Evolutionary conservation across 64 coral and sea anemone species (phyloP).

Genomic region (Actinia tenebrosa): DNA sequence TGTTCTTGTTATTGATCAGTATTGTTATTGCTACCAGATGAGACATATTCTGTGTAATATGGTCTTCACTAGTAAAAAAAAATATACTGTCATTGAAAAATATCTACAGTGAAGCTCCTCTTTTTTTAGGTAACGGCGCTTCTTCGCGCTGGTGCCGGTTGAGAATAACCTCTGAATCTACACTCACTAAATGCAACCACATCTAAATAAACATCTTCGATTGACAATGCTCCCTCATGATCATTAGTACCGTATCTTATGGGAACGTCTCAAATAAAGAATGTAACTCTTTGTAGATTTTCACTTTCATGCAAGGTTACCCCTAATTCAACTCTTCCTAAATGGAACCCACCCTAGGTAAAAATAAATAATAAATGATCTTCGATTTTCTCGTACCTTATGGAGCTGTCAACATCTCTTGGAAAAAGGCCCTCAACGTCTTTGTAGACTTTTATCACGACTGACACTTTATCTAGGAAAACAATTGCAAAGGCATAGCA

Average conservation of each 20-base stretch:
- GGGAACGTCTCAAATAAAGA: too few species aligned
- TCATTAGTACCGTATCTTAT: too few species aligned
- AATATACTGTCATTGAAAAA: not conserved
- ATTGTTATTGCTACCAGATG: not conserved
- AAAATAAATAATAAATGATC: too few species aligned
- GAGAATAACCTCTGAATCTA: too few species aligned
- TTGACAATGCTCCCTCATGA: too few species aligned
- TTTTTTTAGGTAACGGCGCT: not conserved
- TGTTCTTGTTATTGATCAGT: not conserved
- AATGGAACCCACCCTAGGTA: too few species aligned
- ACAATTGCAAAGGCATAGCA: not conserved
- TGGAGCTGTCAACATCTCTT: not conserved
- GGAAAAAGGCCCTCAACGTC: not conserved
- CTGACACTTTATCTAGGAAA: not conserved
- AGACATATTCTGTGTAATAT: not conserved
- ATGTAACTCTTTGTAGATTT: too few species aligned
- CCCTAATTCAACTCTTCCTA: too few species aligned
- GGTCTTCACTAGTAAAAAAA: not conserved
- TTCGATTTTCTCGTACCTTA: not conserved
- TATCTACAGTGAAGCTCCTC: not conserved
- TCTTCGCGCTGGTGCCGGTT: too few species aligned
- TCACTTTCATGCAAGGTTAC: too few species aligned
- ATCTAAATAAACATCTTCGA: too few species aligned
- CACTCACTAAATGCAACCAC: too few species aligned
- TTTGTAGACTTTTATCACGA: slow-evolving; percentile 4